Percentiles rank a stretch among this genome's conserved stretches.
Evolutionary conservation across 2,113 vertebrate genomes (phyloP).

Genomic region (Hoplias malabaricus): DNA sequence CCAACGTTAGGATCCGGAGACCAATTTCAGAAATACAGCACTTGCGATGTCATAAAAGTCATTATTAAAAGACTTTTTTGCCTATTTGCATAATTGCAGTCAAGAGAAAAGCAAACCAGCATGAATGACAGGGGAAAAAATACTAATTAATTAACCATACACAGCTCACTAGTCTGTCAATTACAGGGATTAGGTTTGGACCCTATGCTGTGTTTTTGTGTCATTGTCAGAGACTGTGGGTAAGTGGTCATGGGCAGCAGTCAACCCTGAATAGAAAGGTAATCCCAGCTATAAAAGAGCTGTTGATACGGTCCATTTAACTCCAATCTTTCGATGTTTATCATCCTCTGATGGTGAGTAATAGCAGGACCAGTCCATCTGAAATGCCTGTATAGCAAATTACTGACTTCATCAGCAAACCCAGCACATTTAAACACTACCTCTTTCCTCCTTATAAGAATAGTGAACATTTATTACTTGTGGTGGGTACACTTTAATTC

Average conservation of each 20-base stretch:
- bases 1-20: background rate
- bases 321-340: slow-evolving; percentile 13
- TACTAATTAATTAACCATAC: slow-evolving; percentile 2
- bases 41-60: background rate
- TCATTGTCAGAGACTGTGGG: background rate
- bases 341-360: slow-evolving; percentile 6
- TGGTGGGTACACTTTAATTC: background rate
- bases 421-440: background rate
- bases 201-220: background rate
- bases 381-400: background rate
- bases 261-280: background rate
- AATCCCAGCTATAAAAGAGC: slow-evolving; percentile 36
- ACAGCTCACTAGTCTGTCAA: background rate
- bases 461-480: background rate
- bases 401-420: background rate
- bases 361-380: slow-evolving; percentile 2
- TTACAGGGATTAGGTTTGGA: background rate
- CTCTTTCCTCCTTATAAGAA: background rate
- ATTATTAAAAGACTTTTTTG: background rate
- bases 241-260: slow-evolving; percentile 14
- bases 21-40: background rate
- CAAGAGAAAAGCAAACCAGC: background rate
- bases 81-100: background rate
- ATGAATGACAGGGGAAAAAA: slow-evolving; percentile 5
- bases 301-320: slow-evolving; percentile 31